A percentile compares a stretch with the other conserved stretches of the same genome.
Conservation (phyloP, 2,888 invertebrate species). For the Therioaphis trifolii region DNA sequence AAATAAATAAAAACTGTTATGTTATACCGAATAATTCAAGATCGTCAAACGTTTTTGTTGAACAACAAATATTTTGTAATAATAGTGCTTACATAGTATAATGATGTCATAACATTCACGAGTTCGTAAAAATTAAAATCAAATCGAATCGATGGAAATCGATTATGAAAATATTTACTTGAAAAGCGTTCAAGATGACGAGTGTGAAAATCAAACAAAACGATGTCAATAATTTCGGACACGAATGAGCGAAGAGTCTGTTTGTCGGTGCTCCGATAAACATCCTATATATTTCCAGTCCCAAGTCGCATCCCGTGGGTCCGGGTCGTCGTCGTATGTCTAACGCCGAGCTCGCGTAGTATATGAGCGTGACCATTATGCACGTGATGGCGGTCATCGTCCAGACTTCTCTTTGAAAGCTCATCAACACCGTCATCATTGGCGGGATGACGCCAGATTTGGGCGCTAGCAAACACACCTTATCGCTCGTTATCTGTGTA, state of each 20-base stretch:
- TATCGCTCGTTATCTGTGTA: conserved; percentile 68
- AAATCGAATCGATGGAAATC: too few species aligned
- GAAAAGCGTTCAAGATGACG: conserved; percentile 50
- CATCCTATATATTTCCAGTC: conserved; percentile 62
- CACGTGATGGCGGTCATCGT: conserved; percentile 64
- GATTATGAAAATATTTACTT: too few species aligned
- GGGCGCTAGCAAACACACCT: conserved; percentile 70
- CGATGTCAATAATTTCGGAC: conserved; percentile 26
- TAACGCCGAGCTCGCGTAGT: conserved; percentile 63
- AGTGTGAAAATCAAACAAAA: conserved; percentile 50
- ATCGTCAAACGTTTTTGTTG: too few species aligned
- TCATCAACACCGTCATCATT: conserved; percentile 69
- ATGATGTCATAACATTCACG: too few species aligned
- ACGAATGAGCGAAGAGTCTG: conserved; percentile 17
- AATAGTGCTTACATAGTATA: too few species aligned
- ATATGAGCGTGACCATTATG: conserved; percentile 65
- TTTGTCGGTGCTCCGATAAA: conserved; percentile 59
- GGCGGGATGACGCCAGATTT: conserved; percentile 69
- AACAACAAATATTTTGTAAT: too few species aligned
- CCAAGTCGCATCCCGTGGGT: conserved; percentile 57
- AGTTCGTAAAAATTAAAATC: too few species aligned
- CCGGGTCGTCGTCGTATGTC: conserved; percentile 63
- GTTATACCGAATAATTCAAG: too few species aligned
- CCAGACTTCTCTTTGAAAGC: conserved; percentile 68
- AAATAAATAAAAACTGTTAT: too few species aligned